Evolutionary conservation across 2,888 invertebrate genomes (phyloP).

Genomic region (Papilio protenor): DNA sequence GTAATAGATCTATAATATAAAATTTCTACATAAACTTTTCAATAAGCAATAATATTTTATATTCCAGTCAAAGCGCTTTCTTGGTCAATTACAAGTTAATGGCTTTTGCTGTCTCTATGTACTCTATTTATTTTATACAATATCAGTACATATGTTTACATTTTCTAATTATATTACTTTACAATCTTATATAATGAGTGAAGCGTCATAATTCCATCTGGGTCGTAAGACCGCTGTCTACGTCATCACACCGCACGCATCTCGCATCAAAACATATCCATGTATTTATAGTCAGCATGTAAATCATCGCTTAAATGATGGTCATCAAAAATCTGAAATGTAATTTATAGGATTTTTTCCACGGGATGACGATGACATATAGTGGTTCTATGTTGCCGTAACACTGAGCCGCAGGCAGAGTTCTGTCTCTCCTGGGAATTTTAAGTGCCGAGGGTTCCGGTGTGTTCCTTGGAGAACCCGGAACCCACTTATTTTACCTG

Average conservation of each 20-base stretch:
- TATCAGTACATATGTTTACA: neutral
- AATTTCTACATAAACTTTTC: neutral
- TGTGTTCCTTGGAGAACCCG: no score
- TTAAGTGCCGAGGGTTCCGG: no score
- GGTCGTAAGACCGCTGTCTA: conserved; percentile 45
- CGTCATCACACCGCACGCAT: conserved; percentile 51
- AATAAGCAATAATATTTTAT: no score
- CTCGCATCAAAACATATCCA: conserved; percentile 50
- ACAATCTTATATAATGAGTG: conserved; percentile 34
- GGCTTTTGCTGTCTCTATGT: neutral
- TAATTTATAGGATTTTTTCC: no score
- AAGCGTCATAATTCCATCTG: conserved; percentile 49
- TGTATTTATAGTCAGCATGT: conserved; percentile 53
- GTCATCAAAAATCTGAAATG: neutral
- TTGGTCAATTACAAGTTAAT: neutral
- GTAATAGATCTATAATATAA: neutral
- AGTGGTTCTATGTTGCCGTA: no score
- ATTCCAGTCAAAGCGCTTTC: neutral
- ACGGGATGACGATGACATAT: no score
- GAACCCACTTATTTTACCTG: no score
- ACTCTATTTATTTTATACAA: neutral
- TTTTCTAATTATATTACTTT: conserved; percentile 4
- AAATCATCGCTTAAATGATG: conserved; percentile 24
- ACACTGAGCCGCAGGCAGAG: no score
- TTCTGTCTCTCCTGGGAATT: no score